Evolutionary conservation across 2,888 invertebrate genomes (phyloP).

Genomic region (Machimus rusticus): DNA sequence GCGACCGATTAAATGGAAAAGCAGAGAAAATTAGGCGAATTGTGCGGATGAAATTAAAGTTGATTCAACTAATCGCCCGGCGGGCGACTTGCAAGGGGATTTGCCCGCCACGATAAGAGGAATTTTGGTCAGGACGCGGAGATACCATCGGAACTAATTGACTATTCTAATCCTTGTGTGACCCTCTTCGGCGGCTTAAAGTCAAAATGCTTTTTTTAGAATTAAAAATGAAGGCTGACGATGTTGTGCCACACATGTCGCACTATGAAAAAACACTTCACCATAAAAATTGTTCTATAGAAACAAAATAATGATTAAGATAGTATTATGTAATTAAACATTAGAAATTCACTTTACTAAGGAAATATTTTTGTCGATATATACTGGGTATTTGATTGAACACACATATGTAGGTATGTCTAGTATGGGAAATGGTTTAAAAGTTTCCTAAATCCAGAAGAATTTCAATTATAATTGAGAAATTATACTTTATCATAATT

Average conservation of each 20-base stretch:
- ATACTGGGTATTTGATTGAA: no score
- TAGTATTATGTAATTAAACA: no score
- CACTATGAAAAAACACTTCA: background rate
- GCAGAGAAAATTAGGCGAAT: slow-evolving; percentile 51
- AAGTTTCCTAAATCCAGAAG: no score
- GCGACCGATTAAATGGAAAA: slow-evolving; percentile 49
- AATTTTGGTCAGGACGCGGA: background rate
- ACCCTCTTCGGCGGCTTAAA: background rate
- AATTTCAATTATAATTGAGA: no score
- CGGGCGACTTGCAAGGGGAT: background rate
- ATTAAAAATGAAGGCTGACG: background rate
- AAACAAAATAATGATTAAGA: no score
- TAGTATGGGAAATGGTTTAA: no score
- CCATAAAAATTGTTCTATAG: background rate
- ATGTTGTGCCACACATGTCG: background rate
- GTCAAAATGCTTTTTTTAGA: background rate
- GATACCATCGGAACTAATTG: slow-evolving; percentile 33
- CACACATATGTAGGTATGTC: no score
- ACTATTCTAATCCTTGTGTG: slow-evolving; percentile 17
- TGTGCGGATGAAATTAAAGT: slow-evolving; percentile 39
- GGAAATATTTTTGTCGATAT: no score
- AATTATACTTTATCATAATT: no score
- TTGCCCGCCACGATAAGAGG: background rate
- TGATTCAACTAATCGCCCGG: slow-evolving; percentile 28
- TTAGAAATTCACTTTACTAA: no score